Percentiles rank a stretch among this genome's conserved stretches.
These are phyloP conservation scores for Drosophila heteroneura DNA, from an alignment of 2,888 invertebrate genomes.

Conservation along the genomic window DNA sequence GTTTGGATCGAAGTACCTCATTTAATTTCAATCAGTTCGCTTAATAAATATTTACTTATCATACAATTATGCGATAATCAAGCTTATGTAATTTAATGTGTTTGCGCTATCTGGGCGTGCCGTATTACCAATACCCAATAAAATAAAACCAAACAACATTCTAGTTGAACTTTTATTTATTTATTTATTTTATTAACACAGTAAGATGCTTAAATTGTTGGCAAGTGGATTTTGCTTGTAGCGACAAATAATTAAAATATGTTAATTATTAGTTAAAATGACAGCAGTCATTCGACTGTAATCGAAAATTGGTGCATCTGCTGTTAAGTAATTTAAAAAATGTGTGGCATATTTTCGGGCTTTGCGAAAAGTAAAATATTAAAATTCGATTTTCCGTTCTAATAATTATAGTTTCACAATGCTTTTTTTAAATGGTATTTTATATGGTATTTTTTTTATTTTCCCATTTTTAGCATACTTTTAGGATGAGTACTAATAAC, in stretches of 20 bases:
- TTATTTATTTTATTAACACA: neutral
- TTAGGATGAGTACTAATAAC: neutral
- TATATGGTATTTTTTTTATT: no score
- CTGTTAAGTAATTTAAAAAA: neutral
- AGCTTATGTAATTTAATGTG: neutral
- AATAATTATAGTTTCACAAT: neutral
- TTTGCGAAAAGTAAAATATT: neutral
- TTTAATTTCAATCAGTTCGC: constrained; percentile 11
- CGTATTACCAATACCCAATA: neutral
- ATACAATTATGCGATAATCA: constrained; percentile 4
- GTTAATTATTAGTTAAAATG: constrained; percentile 1
- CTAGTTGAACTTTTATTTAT: neutral
- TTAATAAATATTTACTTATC: constrained; percentile 24
- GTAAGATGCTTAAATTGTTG: neutral
- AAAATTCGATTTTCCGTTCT: neutral
- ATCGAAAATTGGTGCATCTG: constrained; percentile 5
- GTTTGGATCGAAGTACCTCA: constrained; percentile 4
- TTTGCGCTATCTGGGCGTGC: neutral
- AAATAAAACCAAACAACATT: neutral
- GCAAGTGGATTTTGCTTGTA: neutral
- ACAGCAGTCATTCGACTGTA: neutral
- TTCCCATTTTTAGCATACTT: neutral
- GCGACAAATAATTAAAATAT: constrained; percentile 1
- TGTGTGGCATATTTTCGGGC: neutral
- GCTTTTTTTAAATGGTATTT: neutral